A percentile compares a stretch with the other conserved stretches of the same genome.
phyloP scores from a whole-genome alignment of 1,140 invertebrate species.

The Sipha flava region DNA sequence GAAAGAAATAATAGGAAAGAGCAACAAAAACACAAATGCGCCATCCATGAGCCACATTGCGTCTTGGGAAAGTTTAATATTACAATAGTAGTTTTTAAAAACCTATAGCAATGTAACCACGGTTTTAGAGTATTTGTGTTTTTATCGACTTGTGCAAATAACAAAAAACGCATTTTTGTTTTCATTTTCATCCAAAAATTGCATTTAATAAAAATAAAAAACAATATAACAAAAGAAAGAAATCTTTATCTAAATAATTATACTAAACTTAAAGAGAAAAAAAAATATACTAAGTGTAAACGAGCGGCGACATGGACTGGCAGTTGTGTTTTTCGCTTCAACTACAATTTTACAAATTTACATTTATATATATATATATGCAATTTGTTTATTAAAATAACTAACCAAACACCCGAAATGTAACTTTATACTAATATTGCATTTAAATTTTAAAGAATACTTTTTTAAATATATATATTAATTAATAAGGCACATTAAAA shows the following conservation, averaged over 20 bases:
- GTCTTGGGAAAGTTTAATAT: constrained; percentile 3
- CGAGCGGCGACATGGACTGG: constrained; percentile 29
- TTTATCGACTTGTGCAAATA: constrained; percentile 33
- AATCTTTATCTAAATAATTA: constrained; percentile 26
- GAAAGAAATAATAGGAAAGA: background rate
- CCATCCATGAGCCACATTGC: constrained; percentile 37
- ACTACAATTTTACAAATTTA: background rate
- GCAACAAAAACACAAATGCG: constrained; percentile 36
- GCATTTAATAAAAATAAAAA: constrained; percentile 31
- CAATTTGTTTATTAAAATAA: background rate
- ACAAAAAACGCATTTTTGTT: constrained; percentile 27
- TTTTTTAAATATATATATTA: background rate
- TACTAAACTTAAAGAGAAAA: constrained; percentile 28
- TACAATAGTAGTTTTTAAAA: background rate
- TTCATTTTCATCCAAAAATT: constrained; percentile 25
- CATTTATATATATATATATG: background rate
- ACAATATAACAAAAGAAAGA: constrained; percentile 25
- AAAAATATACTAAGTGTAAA: background rate
- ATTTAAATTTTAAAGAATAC: constrained; percentile 7
- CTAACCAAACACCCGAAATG: constrained; percentile 5
- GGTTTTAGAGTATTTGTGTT: constrained; percentile 37
- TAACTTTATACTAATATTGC: constrained; percentile 21
- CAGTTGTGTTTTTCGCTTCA: constrained; percentile 29
- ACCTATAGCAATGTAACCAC: constrained; percentile 36
- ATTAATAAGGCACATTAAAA: constrained; percentile 25